phyloP scores from a whole-genome alignment of 2,888 invertebrate species.

The Pinctada fucata region DNA sequence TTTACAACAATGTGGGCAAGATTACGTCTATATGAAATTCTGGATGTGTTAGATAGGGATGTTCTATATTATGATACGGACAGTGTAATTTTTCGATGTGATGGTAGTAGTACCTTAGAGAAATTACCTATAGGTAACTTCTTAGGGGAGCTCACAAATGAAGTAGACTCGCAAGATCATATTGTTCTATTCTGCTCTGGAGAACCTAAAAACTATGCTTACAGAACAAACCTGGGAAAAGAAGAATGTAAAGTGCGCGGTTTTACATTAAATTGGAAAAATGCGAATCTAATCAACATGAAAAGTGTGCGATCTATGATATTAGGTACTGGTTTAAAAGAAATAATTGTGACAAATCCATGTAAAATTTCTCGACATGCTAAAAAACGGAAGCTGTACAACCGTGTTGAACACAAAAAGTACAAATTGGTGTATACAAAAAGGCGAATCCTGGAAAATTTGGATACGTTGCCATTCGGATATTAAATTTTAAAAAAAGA shows the following conservation, averaged over 20 bases:
- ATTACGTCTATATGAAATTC: constrained; percentile 66
- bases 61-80: constrained; percentile 76
- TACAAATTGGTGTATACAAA: no score
- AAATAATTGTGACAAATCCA: constrained; percentile 36
- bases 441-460: no score
- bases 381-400: constrained; percentile 83
- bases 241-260: constrained; percentile 27
- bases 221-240: constrained; percentile 18
- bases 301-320: constrained; percentile 10
- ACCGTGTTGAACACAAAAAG: constrained; percentile 80
- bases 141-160: no score
- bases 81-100: constrained; percentile 63
- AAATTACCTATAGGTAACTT: constrained; percentile 9
- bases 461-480: no score
- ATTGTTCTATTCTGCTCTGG: constrained; percentile 26
- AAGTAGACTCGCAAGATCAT: constrained; percentile 37
- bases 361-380: constrained; percentile 78
- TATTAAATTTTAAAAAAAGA: background rate
- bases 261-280: constrained; percentile 20
- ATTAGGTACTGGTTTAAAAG: background rate
- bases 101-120: background rate
- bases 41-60: no score
- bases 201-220: constrained; percentile 41
- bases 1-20: constrained; percentile 74
- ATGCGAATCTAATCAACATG: constrained; percentile 20